Evolutionary conservation across 2,797 vertebrate species (phyloP), one percentile per base, ranked within the genome.

Genomic region (Phoxinus dragarum): DNA sequence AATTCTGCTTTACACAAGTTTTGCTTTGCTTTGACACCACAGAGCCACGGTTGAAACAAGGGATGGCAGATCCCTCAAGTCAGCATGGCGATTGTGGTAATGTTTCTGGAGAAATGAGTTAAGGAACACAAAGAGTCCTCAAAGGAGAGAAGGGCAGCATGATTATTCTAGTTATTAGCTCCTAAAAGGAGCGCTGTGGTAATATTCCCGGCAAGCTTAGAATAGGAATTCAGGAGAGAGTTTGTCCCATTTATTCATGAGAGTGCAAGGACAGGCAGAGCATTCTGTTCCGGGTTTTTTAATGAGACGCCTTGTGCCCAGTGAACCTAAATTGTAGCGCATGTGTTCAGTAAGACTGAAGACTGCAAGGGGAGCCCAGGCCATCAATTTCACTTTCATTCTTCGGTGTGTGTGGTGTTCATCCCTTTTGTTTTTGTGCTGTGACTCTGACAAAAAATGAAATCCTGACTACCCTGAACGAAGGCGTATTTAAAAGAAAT

Each of bases 141-240:
- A 23, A 87, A 91, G 86, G 82, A 89, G 84, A 87, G 82, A 84
- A 84, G 78, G 80, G 12, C 80, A 84, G 83, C 31, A 83, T 90
- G 88, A 93, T 94, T 92, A 93, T 93, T 89, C 87, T 88, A 87
- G 82, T 91, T 91, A 89, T 91, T 81, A 90, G 89, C 69, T 61
- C 83, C 91, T 92, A 92, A 94, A 93, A 92, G 89, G 90, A 59
- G 71, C 84, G 83, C 69, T 44, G 36, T 87, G 78, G 76, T 86
- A 85, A 88, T 92, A 90, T 92, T 92, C 89, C 90, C 90, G 81
- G 87, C 68, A 81, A 90, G 77, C 86, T 72, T 82, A 87, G 86
- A 90, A 79, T 59, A 85, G 73, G 66, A 84, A 69, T 88, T 88
- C 67, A 82, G 71, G 71, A 82, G 69, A 86, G 84, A 64, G 78